phyloP scores from a whole-genome alignment of 2,888 invertebrate species.

The Dioctria linearis region DNA sequence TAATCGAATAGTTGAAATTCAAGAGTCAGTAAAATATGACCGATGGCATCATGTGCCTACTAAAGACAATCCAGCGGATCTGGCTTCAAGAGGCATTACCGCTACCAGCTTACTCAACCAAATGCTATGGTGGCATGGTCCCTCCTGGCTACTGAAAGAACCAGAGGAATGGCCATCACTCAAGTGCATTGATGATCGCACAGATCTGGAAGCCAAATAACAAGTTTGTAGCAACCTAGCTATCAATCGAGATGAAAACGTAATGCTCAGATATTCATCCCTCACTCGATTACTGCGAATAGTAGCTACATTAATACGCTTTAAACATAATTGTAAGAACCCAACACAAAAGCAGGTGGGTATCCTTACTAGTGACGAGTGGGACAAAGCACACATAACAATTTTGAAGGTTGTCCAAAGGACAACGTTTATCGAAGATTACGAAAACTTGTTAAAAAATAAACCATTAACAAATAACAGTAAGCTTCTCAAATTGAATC shows the following conservation, averaged over 20 bases:
- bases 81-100: conserved; percentile 5
- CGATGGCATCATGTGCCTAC: background rate
- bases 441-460: background rate
- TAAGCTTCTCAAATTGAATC: background rate
- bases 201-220: background rate
- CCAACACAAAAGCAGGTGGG: no score
- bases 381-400: no score
- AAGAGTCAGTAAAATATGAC: no score
- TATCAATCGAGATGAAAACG: background rate
- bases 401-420: background rate
- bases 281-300: background rate
- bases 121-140: conserved; percentile 6
- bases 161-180: background rate
- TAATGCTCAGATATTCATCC: background rate
- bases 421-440: background rate
- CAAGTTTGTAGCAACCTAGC: background rate
- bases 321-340: background rate
- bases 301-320: background rate
- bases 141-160: background rate
- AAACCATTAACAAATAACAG: no score
- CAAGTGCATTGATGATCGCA: background rate
- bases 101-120: no score
- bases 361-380: no score
- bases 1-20: conserved; percentile 16
- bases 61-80: no score